Percentiles rank a stretch among this genome's conserved stretches.
Conservation (phyloP, 2,113 vertebrate genomes). For the Grammomys surdaster region DNA sequence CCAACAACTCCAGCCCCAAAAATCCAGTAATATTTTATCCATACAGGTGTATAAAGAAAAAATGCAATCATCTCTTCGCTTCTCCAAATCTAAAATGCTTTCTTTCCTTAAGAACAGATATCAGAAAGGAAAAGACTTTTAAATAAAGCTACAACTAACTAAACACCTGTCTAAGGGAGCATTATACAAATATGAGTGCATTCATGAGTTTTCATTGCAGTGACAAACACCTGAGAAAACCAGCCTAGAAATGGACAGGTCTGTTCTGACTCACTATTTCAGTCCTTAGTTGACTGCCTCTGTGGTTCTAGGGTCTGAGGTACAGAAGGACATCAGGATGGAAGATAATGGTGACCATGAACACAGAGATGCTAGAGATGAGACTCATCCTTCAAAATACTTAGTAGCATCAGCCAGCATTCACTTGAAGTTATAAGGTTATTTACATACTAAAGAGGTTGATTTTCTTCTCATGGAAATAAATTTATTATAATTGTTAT, state of each 20-base stretch:
- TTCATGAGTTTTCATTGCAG: background rate
- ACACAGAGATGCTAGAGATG: background rate
- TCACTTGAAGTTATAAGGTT: background rate
- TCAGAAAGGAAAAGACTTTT: background rate
- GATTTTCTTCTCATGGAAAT: background rate
- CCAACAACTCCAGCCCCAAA: background rate
- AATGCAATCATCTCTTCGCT: background rate
- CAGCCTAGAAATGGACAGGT: background rate
- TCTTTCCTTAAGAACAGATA: background rate
- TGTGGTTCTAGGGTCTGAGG: background rate
- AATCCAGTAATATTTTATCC: background rate
- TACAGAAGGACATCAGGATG: background rate
- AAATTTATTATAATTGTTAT: constrained; percentile 26
- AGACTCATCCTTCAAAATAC: background rate
- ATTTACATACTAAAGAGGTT: background rate
- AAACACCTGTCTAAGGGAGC: accelerated
- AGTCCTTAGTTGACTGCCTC: background rate
- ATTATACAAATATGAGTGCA: background rate
- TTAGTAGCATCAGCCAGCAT: background rate
- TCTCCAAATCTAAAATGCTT: background rate
- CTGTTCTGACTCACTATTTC: background rate
- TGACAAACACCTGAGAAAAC: background rate
- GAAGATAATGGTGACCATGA: background rate
- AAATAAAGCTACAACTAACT: background rate
- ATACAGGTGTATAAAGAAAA: background rate